Conservation (phyloP, 2,113 vertebrate genomes). For the Brienomyrus brachyistius region DNA sequence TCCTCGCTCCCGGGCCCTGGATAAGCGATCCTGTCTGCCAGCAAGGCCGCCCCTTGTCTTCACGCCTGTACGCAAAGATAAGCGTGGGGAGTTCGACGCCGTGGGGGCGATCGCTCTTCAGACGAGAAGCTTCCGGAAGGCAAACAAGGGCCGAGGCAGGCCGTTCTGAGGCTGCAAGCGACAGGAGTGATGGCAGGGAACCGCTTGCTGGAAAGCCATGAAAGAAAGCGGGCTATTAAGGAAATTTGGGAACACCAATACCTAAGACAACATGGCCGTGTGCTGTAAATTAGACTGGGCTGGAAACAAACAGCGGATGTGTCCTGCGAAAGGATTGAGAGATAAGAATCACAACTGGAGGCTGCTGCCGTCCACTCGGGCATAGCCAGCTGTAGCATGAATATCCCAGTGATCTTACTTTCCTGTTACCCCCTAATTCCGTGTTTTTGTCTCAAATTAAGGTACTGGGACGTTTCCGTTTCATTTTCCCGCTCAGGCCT, state of each 20-base stretch:
- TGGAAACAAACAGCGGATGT: not conserved
- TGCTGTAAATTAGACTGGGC: slow-evolving; percentile 22
- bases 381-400: not conserved
- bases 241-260: slow-evolving; percentile 9
- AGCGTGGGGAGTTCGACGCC: not conserved
- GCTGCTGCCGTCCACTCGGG: not conserved
- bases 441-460: not conserved
- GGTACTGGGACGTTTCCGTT: not conserved
- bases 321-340: not conserved
- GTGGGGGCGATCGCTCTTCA: not conserved
- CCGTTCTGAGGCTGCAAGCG: slow-evolving; percentile 49
- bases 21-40: not conserved
- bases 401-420: not conserved
- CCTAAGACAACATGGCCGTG: slow-evolving; percentile 21
- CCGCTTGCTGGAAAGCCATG: slow-evolving; percentile 20
- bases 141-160: slow-evolving; percentile 59
- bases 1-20: not conserved
- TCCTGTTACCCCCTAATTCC: not conserved
- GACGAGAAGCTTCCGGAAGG: slow-evolving; percentile 40
- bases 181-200: slow-evolving; percentile 22
- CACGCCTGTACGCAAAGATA: not conserved
- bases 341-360: not conserved
- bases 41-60: not conserved
- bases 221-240: slow-evolving; percentile 9
- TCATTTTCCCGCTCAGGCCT: not conserved